These are phyloP conservation scores for Drosophila mercatorum DNA, from an alignment of 2,888 invertebrate genomes.

Conservation along the genomic window DNA sequence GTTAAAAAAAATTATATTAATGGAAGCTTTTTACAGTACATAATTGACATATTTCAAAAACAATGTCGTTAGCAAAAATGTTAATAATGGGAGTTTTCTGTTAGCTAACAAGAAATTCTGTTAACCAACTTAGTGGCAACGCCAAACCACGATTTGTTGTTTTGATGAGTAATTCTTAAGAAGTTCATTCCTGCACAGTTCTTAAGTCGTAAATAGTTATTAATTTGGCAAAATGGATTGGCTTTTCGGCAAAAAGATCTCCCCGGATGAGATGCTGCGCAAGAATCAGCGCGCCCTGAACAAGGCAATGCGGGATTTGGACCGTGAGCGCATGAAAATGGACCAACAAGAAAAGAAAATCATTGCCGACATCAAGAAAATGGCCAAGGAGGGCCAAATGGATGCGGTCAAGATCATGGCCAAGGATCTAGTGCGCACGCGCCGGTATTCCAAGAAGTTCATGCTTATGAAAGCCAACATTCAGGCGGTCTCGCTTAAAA, in stretches of 20 bases:
- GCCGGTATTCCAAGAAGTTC: constrained; percentile 98
- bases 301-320: constrained; percentile 99
- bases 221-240: constrained; percentile 89
- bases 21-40: no score
- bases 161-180: constrained; percentile 60
- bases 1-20: no score
- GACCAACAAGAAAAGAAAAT: constrained; percentile 99
- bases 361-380: constrained; percentile 98
- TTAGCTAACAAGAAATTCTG: constrained; percentile 18
- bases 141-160: constrained; percentile 33
- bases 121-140: constrained; percentile 39
- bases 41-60: no score
- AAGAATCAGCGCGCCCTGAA: constrained; percentile 99
- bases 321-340: constrained; percentile 96
- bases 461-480: constrained; percentile 99
- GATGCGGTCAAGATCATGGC: constrained; percentile 99
- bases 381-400: constrained; percentile 99
- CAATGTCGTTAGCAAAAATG: not conserved
- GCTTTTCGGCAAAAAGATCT: constrained; percentile 97
- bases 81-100: constrained; percentile 13
- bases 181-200: constrained; percentile 31
- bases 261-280: constrained; percentile 98
- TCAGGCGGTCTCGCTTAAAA: constrained; percentile 98
- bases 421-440: constrained; percentile 97
- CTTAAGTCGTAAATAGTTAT: constrained; percentile 40